Percentiles rank a stretch among this genome's conserved stretches.
Conservation (phyloP, 2,888 invertebrate species). For the Artemia sinica region DNA sequence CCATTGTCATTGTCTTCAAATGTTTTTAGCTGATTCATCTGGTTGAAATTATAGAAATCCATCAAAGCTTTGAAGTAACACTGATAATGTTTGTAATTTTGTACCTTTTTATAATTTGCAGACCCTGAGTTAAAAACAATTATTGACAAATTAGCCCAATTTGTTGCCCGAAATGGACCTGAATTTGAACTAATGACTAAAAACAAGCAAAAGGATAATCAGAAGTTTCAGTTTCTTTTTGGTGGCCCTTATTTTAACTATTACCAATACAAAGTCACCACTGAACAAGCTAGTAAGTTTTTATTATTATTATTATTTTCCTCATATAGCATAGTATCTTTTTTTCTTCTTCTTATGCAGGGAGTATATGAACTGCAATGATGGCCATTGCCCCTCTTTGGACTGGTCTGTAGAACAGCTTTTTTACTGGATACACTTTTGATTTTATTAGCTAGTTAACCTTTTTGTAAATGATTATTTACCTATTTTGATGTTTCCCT, state of each 20-base stretch:
- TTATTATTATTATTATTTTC: not conserved
- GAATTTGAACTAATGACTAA: constrained; percentile 98
- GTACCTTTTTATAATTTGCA: constrained; percentile 32
- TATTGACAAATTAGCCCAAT: constrained; percentile 94
- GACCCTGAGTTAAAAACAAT: constrained; percentile 90
- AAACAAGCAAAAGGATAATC: constrained; percentile 92
- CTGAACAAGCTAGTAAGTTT: constrained; percentile 53
- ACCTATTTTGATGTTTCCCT: too few relatives aligned
- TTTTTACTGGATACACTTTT: too few relatives aligned
- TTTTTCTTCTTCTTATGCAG: too few relatives aligned
- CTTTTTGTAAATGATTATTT: too few relatives aligned
- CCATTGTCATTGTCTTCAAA: too few relatives aligned
- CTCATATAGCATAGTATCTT: too few relatives aligned
- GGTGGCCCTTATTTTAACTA: constrained; percentile 90
- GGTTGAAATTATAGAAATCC: too few relatives aligned
- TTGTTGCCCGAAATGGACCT: constrained; percentile 63
- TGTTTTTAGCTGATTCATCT: too few relatives aligned
- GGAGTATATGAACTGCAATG: too few relatives aligned
- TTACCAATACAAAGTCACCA: constrained; percentile 86
- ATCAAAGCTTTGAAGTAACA: not conserved
- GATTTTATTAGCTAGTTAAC: too few relatives aligned
- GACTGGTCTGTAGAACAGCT: too few relatives aligned
- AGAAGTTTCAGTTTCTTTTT: constrained; percentile 89
- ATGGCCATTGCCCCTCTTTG: too few relatives aligned
- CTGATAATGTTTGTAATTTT: not conserved